Conservation (phyloP, 1,140 invertebrate species). For the Drosophila neocordata region DNA sequence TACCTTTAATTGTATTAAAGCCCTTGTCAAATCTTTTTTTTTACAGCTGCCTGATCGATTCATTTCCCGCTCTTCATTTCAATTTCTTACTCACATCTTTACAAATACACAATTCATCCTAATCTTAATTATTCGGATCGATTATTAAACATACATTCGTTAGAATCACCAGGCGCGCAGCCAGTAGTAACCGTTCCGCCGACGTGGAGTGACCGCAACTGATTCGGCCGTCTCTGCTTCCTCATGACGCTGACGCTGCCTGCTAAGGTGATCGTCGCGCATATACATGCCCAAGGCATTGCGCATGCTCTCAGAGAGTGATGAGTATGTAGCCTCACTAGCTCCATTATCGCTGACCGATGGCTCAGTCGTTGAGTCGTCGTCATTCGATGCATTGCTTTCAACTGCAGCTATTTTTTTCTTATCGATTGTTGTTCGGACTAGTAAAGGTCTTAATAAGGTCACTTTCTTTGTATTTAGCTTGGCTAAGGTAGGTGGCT, state of each 20-base stretch:
- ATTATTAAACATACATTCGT: constrained; percentile 50
- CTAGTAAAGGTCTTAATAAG: constrained; percentile 45
- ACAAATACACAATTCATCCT: constrained; percentile 57
- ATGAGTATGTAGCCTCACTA: constrained; percentile 8
- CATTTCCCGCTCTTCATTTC: constrained; percentile 29
- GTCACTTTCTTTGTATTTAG: constrained; percentile 42
- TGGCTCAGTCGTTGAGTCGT: constrained; percentile 15
- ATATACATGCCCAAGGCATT: constrained; percentile 60
- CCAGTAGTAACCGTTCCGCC: constrained; percentile 14
- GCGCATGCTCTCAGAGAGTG: constrained; percentile 59
- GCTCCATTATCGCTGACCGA: constrained; percentile 15
- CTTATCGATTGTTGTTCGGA: constrained; percentile 11
- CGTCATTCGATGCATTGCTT: background rate
- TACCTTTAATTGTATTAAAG: constrained; percentile 48
- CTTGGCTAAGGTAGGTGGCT: constrained; percentile 21
- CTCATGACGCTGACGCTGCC: constrained; percentile 53
- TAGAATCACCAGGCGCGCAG: constrained; percentile 51
- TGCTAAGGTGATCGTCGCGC: constrained; percentile 60
- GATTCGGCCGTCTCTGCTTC: constrained; percentile 7
- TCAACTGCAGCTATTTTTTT: constrained; percentile 19
- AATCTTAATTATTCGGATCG: constrained; percentile 25
- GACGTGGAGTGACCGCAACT: constrained; percentile 27
- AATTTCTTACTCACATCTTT: constrained; percentile 24
- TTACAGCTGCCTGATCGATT: constrained; percentile 54
- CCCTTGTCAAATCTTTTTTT: constrained; percentile 20